Conservation (phyloP, 2,113 vertebrate species). For the Hypocryptadius cinnamomeus region DNA sequence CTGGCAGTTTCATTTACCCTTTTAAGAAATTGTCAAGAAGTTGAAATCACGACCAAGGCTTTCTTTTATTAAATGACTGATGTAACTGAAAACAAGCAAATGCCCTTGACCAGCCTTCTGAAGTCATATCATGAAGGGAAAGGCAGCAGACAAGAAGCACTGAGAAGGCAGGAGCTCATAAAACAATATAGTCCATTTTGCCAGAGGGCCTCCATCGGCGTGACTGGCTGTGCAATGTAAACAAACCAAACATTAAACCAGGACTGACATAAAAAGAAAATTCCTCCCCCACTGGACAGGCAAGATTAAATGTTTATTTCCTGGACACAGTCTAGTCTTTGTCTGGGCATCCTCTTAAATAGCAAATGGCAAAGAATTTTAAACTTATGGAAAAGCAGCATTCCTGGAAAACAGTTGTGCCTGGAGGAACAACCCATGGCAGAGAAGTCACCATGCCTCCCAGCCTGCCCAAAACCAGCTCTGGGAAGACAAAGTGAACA, state of each 20-base stretch:
- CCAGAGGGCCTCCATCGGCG: not conserved
- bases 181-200: not conserved
- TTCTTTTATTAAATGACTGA: not conserved
- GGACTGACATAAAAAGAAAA: not conserved
- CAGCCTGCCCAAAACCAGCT: not conserved
- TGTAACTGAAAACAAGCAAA: not conserved
- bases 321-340: not conserved
- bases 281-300: not conserved
- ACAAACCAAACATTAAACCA: not conserved
- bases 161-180: not conserved
- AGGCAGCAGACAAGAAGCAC: not conserved
- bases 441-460: not conserved
- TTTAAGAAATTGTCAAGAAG: not conserved
- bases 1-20: not conserved
- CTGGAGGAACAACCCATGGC: not conserved
- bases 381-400: not conserved
- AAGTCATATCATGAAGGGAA: not conserved
- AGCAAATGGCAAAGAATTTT: not conserved
- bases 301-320: not conserved
- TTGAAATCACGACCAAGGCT: not conserved
- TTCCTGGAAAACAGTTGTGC: not conserved
- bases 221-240: not conserved
- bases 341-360: not conserved
- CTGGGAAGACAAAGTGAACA: not conserved
- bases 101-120: not conserved